Base-by-base conservation (phyloP, 2,888 invertebrate genomes). In the Halocaridina rubra region DNA sequence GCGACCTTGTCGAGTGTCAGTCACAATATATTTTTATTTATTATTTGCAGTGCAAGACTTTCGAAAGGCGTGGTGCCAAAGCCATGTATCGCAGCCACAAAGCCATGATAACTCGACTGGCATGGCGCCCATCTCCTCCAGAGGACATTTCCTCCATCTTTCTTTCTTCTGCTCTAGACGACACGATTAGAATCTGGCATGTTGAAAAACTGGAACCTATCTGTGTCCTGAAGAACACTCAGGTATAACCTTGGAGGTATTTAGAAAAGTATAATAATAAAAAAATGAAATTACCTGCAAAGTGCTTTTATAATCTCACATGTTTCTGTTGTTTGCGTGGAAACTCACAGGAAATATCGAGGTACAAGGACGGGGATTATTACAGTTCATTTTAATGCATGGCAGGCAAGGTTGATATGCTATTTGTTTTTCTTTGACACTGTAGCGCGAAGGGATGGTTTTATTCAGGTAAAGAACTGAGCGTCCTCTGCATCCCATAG, bases 111-210 rank as follows among this genome's bases (percentile, higher is more conserved):
- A 87, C 81, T 0, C 59, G 71, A n/a, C 78, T 87, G 13, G 76
- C 61, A n/a, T 87, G 87, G 87, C 19, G 87, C 4, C 69, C 84
- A 2, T 24, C 53, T 33, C 39, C n/a, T 13, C 72, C 64, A 3
- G 39, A 32, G 8, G 87, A 87, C 27, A 69, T 81, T 24, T 57
- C 79, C 39, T 22, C 19, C 46, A 80, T 87, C 30, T 87, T 87
- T 84, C 75, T 87, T 30, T 87, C 87, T 3, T 53, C 81, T 2
- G 80, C 87, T 46, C 74, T 87, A 22, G 87, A 87, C 29, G 85
- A 87, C 30, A 81, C 87, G 30, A 59, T 87, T 57, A 61, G 87
- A 16, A 75, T 87, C 19, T 87, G 87, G 87, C 80, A 84, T 24
- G 22, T 85, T 24, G 81, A 81, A 53, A 78, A 81, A 29, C 57